Base-by-base conservation (phyloP, 2,888 invertebrate species). In the Hoplodrina blanda region DNA sequence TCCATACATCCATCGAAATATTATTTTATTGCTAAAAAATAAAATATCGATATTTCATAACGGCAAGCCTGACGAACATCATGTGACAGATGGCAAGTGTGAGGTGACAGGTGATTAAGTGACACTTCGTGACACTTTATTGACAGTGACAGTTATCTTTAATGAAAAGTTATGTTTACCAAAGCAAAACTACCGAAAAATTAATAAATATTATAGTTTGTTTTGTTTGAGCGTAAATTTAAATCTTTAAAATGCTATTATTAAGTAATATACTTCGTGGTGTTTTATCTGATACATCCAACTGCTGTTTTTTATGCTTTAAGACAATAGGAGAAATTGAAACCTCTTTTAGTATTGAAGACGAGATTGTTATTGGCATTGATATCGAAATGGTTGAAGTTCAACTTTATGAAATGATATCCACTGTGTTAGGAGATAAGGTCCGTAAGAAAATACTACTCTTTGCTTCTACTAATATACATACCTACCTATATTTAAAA, bases 271-370 rank as follows among this genome's bases (percentile, higher is more conserved):
- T 75, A 13, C 20, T 85, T 41, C 64, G 70, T 20, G 63, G 69
- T 64, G 37, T 85, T 53, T 30, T 88, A 62, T 62, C 61, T 11
- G 56, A 62, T 15, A 66, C 30, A 20, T 53, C 54, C 4, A 15
- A 68, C 20, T 76, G 63, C 53, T 87, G 87, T 66, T 79, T 76
- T 64, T 75, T 88, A 61, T 88, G 87, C 55, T 78, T 76, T 19
- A 79, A 66, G 52, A 46, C 17, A 25, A 64, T 74, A 19, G 49
- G 50, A 30, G 68, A 74, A 15, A 46, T 49, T 8, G 72, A 74
- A 37, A 68, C 10, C 1, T 54, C 7, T 2, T 81, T 7, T 65
- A 75, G 56, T 17, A 53, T 84, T 57, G 15, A 63, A 44, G 88
- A 88, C 19, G 76, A 85, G 53, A 57, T 88, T 37, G 57, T 46